Conservation (phyloP, 2,888 invertebrate species). For the Nysson spinosus region DNA sequence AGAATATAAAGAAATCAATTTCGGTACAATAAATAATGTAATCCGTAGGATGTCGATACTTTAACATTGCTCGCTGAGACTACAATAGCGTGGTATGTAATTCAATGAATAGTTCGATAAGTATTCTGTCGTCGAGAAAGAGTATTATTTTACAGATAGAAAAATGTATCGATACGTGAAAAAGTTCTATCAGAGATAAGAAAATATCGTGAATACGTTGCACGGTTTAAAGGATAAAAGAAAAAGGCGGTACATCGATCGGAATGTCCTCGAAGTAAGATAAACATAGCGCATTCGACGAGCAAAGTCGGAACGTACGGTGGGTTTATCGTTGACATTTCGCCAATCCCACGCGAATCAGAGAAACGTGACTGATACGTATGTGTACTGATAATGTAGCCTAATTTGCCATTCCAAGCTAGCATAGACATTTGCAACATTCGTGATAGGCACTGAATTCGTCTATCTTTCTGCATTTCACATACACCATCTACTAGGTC, state of each 20-base stretch:
- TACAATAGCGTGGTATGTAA: too few species aligned
- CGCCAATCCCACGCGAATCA: conserved; percentile 28
- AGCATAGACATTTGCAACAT: conserved; percentile 50
- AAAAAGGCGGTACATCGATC: not conserved
- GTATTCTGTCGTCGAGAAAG: too few species aligned
- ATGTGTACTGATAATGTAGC: conserved; percentile 44
- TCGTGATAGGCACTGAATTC: conserved; percentile 14
- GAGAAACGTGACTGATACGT: conserved; percentile 38
- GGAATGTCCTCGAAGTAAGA: not conserved
- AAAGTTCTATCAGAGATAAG: too few species aligned
- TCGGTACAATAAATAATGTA: too few species aligned
- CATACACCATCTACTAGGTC: conserved; percentile 12
- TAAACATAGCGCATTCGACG: conserved; percentile 25
- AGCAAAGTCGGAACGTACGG: conserved; percentile 28
- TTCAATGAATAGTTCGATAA: too few species aligned
- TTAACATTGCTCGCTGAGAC: too few species aligned
- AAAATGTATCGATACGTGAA: too few species aligned
- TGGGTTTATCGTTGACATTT: conserved; percentile 51
- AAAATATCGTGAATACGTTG: too few species aligned
- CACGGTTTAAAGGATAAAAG: not conserved
- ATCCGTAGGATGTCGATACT: too few species aligned
- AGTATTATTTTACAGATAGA: too few species aligned
- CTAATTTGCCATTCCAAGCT: conserved; percentile 50
- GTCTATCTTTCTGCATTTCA: conserved; percentile 17
- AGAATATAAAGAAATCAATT: too few species aligned